A percentile compares a stretch with the other conserved stretches of the same genome.
Conservation (phyloP, 2,113 vertebrate genomes). For the Lampris incognitus region DNA sequence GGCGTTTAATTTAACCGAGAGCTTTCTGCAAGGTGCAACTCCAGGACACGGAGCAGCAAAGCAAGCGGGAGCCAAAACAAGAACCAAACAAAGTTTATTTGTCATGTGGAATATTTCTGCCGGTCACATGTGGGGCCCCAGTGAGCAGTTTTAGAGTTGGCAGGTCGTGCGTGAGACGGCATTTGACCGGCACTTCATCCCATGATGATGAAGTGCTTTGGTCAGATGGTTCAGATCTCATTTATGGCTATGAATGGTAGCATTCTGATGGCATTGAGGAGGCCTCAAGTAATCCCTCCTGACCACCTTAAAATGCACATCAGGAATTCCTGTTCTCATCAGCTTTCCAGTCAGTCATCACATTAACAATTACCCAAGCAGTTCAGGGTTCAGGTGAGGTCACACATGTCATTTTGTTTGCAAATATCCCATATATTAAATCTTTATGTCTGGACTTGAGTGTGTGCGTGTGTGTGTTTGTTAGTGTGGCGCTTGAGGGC, state of each 20-base stretch:
- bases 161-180: neutral
- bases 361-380: neutral
- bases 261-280: neutral
- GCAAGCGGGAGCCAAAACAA: too few species aligned
- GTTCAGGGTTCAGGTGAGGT: neutral
- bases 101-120: too few species aligned
- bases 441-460: too few species aligned
- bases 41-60: too few species aligned
- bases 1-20: too few species aligned
- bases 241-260: neutral
- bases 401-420: too few species aligned
- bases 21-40: too few species aligned
- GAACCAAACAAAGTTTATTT: too few species aligned
- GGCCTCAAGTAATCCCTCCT: neutral
- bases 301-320: neutral
- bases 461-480: too few species aligned
- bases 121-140: too few species aligned
- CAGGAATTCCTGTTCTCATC: neutral
- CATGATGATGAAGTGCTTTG: neutral
- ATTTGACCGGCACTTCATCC: neutral
- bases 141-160: neutral
- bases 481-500: too few species aligned
- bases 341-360: neutral
- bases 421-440: too few species aligned
- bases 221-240: neutral